These are phyloP conservation scores for Cosmia pyralina DNA, from an alignment of 2,888 invertebrate species.

Conservation along the genomic window DNA sequence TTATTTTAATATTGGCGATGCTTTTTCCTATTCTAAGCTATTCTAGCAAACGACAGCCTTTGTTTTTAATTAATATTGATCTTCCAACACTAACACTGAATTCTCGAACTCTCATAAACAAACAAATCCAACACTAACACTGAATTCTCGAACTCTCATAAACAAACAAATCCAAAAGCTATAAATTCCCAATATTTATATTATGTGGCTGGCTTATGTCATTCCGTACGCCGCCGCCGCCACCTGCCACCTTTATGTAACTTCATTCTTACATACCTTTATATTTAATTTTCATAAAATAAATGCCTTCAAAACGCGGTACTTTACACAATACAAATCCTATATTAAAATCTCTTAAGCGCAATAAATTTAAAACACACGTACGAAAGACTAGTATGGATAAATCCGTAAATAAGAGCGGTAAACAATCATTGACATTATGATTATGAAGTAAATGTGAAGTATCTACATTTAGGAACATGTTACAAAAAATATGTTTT, in stretches of 20 bases:
- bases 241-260: conserved; percentile 9
- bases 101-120: conserved; percentile 67
- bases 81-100: conserved; percentile 71
- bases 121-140: conserved; percentile 56
- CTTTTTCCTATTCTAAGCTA: conserved; percentile 70
- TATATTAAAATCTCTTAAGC: conserved; percentile 47
- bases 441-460: conserved; percentile 32
- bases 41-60: conserved; percentile 81
- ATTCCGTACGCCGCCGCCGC: conserved; percentile 16
- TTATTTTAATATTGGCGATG: conserved; percentile 69
- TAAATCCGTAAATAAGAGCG: conserved; percentile 64
- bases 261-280: conserved; percentile 26
- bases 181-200: conserved; percentile 48
- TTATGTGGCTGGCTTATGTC: conserved; percentile 43
- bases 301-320: conserved; percentile 45
- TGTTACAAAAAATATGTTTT: conserved; percentile 35
- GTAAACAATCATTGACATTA: conserved; percentile 44
- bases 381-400: conserved; percentile 70
- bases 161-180: conserved; percentile 59
- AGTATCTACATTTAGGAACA: conserved; percentile 67
- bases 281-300: conserved; percentile 48
- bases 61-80: conserved; percentile 74
- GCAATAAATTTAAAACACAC: conserved; percentile 60
- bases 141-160: conserved; percentile 64
- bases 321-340: conserved; percentile 51